Conservation (phyloP, 2,888 invertebrate species). For the Xestia rhomboidea region DNA sequence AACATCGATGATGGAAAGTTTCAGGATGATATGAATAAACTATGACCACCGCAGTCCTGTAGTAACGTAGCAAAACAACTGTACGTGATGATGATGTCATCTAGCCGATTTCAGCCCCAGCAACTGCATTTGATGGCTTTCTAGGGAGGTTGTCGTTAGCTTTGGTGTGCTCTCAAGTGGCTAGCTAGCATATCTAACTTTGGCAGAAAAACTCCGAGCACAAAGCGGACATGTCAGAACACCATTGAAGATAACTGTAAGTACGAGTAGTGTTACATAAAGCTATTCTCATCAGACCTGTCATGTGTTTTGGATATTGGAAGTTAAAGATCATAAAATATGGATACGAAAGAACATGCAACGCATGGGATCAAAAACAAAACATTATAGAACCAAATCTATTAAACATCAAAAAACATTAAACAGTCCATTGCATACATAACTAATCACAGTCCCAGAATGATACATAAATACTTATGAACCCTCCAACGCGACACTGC, state of each 20-base stretch:
- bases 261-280: neutral
- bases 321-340: neutral
- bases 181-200: neutral
- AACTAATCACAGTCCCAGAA: constrained; percentile 40
- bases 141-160: neutral
- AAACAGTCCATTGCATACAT: constrained; percentile 13
- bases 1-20: neutral
- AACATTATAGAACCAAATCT: neutral
- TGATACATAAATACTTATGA: constrained; percentile 51
- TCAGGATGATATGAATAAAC: neutral
- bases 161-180: neutral
- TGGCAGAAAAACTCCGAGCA: neutral
- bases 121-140: neutral
- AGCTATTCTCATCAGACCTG: neutral
- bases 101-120: neutral
- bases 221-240: neutral
- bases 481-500: constrained; percentile 37
- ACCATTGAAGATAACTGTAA: neutral
- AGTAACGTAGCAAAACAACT: neutral
- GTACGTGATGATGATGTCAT: neutral
- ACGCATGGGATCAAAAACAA: neutral
- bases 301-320: neutral
- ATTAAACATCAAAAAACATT: constrained; percentile 20
- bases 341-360: neutral
- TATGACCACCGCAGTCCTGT: neutral